A percentile compares a stretch with the other conserved stretches of the same genome.
phyloP scores from a whole-genome alignment of 2,888 invertebrate species.

The Rhogogaster chlorosoma region DNA sequence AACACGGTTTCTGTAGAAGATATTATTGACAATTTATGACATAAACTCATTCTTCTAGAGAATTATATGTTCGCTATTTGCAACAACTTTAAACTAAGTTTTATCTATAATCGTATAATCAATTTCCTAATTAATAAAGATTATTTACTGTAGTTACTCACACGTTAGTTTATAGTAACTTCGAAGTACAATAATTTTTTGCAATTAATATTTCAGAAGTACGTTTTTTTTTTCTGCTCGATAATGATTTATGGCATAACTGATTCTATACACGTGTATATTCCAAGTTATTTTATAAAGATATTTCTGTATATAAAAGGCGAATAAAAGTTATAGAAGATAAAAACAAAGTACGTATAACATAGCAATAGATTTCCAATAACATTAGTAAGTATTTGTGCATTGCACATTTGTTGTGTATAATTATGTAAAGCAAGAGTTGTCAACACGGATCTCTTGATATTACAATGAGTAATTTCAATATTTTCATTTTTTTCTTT shows the following conservation, averaged over 20 bases:
- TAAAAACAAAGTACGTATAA: not conserved
- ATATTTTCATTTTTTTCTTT: conserved; percentile 18
- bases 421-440: conserved; percentile 13
- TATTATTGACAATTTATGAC: not conserved
- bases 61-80: not conserved
- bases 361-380: conserved; percentile 21
- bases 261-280: not conserved
- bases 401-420: conserved; percentile 1
- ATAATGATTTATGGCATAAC: not conserved
- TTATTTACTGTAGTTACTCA: not conserved
- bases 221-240: not conserved
- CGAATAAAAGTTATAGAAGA: not conserved
- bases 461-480: conserved; percentile 20
- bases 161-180: not conserved
- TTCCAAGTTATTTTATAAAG: conserved; percentile 7
- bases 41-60: not conserved
- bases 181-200: not conserved
- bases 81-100: not conserved
- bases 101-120: not conserved
- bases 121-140: conserved; percentile 2
- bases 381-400: not conserved
- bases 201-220: not conserved
- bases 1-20: not conserved
- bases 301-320: conserved; percentile 21
- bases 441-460: not conserved